A percentile compares a stretch with the other conserved stretches of the same genome.
phyloP scores from a whole-genome alignment of 2,888 invertebrate genomes.

The Phania funesta region DNA sequence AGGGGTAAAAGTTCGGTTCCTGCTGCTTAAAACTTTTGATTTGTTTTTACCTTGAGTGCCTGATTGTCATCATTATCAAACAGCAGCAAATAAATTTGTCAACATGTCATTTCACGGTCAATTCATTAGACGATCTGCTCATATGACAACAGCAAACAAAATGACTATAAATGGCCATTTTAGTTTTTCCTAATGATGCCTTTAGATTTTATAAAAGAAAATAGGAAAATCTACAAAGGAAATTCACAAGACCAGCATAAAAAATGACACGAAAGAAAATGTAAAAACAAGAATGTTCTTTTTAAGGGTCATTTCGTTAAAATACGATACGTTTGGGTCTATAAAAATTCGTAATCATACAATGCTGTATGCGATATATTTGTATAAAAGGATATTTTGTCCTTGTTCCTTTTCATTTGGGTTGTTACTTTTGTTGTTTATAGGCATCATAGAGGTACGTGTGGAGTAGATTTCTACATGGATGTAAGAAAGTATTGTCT shows the following conservation, averaged over 20 bases:
- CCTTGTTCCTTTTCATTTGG: too few relatives aligned
- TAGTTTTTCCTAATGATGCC: conserved; percentile 47
- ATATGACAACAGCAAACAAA: conserved; percentile 20
- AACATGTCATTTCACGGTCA: conserved; percentile 70
- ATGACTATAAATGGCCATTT: conserved; percentile 39
- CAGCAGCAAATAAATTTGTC: conserved; percentile 45
- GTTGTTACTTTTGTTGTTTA: too few relatives aligned
- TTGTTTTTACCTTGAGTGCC: neutral
- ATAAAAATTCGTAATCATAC: neutral
- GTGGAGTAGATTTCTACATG: too few relatives aligned
- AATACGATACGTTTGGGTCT: neutral
- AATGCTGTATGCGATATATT: too few relatives aligned
- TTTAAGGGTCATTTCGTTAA: neutral
- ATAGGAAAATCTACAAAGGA: neutral
- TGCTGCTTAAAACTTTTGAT: neutral
- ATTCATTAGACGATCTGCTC: conserved; percentile 65
- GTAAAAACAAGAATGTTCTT: neutral
- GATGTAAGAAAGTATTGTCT: too few relatives aligned
- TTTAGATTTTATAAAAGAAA: conserved; percentile 48
- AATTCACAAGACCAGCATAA: neutral
- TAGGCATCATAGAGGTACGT: too few relatives aligned
- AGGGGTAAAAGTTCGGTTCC: too few relatives aligned
- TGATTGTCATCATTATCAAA: conserved; percentile 50
- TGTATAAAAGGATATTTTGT: too few relatives aligned
- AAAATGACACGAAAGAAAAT: neutral